phyloP scores from a whole-genome alignment of 1,140 invertebrate species.

The Drosophila novamexicana region DNA sequence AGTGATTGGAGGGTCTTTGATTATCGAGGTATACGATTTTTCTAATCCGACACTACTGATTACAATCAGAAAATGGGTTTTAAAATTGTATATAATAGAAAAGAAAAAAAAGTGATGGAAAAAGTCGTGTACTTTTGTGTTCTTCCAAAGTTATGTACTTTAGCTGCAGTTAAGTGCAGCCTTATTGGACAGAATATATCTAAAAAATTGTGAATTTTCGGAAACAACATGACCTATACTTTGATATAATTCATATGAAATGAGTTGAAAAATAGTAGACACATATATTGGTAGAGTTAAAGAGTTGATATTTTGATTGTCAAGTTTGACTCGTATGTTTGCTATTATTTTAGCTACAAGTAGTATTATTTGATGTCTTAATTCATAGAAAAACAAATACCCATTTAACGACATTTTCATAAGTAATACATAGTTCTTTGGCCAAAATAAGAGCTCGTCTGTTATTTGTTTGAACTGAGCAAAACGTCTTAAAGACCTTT shows the following conservation, averaged over 20 bases:
- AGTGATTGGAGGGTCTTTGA: no score
- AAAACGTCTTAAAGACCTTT: background rate
- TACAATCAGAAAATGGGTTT: background rate
- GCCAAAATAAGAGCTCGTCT: background rate
- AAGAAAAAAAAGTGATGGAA: slow-evolving; percentile 22
- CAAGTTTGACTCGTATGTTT: slow-evolving; percentile 43
- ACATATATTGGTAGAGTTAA: slow-evolving; percentile 42
- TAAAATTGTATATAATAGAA: background rate
- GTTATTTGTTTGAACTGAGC: background rate
- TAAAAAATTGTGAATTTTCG: slow-evolving; percentile 27
- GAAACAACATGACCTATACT: slow-evolving; percentile 15
- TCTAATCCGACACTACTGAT: no score
- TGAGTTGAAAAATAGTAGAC: slow-evolving; percentile 33
- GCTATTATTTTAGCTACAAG: slow-evolving; percentile 28
- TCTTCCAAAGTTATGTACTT: slow-evolving; percentile 27
- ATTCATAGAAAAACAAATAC: slow-evolving; percentile 22
- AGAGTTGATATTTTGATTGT: slow-evolving; percentile 36
- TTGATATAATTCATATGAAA: slow-evolving; percentile 12
- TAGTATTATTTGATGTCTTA: slow-evolving; percentile 30
- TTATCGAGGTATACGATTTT: no score
- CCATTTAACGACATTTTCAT: background rate
- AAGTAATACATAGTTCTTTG: background rate
- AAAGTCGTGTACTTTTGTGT: slow-evolving; percentile 28
- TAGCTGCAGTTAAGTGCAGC: slow-evolving; percentile 2
- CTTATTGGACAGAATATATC: slow-evolving; percentile 15